Percentiles rank a stretch among this genome's conserved stretches.
These are phyloP conservation scores for Sciurus vulgaris DNA, from an alignment of 2,797 vertebrate species.

Conservation along the genomic window DNA sequence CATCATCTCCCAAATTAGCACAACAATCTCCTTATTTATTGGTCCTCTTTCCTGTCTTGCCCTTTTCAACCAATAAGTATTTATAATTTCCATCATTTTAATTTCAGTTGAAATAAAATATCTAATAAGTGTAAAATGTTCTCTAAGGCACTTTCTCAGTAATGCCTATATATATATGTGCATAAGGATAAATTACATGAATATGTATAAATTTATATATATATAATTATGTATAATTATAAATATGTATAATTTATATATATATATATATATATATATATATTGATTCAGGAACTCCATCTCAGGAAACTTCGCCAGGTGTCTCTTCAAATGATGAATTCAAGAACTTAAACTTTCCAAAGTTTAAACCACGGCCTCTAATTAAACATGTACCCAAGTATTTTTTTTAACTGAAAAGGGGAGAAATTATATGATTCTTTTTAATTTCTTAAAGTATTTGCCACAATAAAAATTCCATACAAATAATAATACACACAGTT, in stretches of 20 bases:
- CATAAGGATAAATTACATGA: background rate
- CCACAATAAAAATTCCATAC: background rate
- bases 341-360: slow-evolving; percentile 98
- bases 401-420: slow-evolving; percentile 44
- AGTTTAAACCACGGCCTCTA: slow-evolving; percentile 95
- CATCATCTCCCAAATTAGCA: background rate
- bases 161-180: background rate
- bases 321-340: slow-evolving; percentile 98
- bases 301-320: slow-evolving; percentile 97
- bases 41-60: background rate
- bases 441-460: background rate
- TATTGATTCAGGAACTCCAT: slow-evolving; percentile 96
- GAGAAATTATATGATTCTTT: background rate
- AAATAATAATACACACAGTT: background rate
- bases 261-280: too few relatives aligned
- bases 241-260: too few relatives aligned
- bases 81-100: too few relatives aligned
- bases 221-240: too few relatives aligned
- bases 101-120: too few relatives aligned
- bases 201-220: too few relatives aligned
- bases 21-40: background rate
- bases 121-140: too few relatives aligned
- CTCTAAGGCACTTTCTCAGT: slow-evolving; percentile 34
- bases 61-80: too few relatives aligned
- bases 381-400: slow-evolving; percentile 99